These are phyloP conservation scores for Zaprionus obscuricornis DNA, from an alignment of 2,888 invertebrate genomes.

Conservation along the genomic window DNA sequence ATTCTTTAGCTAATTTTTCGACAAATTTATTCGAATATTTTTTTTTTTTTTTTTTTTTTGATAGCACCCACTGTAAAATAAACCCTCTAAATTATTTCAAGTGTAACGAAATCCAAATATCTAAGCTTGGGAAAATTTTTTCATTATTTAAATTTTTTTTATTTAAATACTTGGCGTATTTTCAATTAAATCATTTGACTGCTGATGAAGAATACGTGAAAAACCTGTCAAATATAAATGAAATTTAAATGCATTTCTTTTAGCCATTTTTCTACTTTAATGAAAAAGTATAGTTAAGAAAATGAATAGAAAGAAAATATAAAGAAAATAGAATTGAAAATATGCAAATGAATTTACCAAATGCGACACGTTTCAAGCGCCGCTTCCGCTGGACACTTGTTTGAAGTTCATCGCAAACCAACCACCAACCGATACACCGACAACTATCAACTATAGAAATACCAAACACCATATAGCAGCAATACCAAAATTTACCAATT, in stretches of 20 bases:
- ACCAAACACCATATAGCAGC: too few species aligned
- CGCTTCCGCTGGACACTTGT: slow-evolving; percentile 70
- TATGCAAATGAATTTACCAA: slow-evolving; percentile 67
- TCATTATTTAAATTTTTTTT: slow-evolving; percentile 50
- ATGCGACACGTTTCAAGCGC: slow-evolving; percentile 65
- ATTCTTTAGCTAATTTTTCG: slow-evolving; percentile 25
- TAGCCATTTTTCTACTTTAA: slow-evolving; percentile 8
- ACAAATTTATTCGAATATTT: slow-evolving; percentile 41
- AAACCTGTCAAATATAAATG: slow-evolving; percentile 67
- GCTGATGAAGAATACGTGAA: slow-evolving; percentile 36
- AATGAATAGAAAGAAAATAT: slow-evolving; percentile 37
- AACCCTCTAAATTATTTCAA: slow-evolving; percentile 26
- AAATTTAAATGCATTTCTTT: slow-evolving; percentile 53
- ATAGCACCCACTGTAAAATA: slow-evolving; percentile 27
- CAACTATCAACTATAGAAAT: too few species aligned
- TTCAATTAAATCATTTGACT: slow-evolving; percentile 67
- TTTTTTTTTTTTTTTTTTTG: too few species aligned
- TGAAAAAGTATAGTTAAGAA: slow-evolving; percentile 40
- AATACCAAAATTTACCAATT: background rate
- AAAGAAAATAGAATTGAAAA: slow-evolving; percentile 44
- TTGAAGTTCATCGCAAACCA: slow-evolving; percentile 38
- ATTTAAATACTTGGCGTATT: slow-evolving; percentile 61
- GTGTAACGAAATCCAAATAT: slow-evolving; percentile 44
- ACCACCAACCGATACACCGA: slow-evolving; percentile 33
- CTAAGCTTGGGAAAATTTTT: slow-evolving; percentile 18